Evolutionary conservation across 2,888 invertebrate species (phyloP), one percentile per base, ranked within the genome.

Genomic region (Fabriciana adippe): DNA sequence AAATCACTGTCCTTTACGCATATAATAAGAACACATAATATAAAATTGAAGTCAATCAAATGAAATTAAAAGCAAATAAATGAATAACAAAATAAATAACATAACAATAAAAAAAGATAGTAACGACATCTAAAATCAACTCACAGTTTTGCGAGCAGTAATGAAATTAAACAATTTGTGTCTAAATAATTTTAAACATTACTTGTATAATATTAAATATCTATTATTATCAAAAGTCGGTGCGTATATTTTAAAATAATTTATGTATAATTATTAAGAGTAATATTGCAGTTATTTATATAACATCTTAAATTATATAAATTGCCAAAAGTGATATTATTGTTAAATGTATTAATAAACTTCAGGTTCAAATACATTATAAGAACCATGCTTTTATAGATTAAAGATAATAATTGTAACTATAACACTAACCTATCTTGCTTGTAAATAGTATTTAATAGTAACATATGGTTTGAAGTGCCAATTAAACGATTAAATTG

Each of bases 321-420:
- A 71, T 67, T 70, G 74, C 76, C 75, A 78, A 83, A 87, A 84
- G 89, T 89, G 89, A 88, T 89, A 88, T 80, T 89, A 89, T 81
- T 77, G 71, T 61, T 88, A 85, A 66, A 54, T 31, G 21, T 54
- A 55, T 21, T 61, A 18, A 68, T 51, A 67, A 61, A 66, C 4
- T 31, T 64, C 51, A 61, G 60, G 26, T 67, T 64, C 64, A 64
- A 61, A 50, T 75, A 76, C 70, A 53, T 64, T 61, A 62, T 45
- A 26, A 41, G 35, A 41, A 11, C 35, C 35, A 41, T 41, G 35
- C 35, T 41, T 41, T 41, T 41, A 45, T 16, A 57, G 16, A 35
- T 35, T 45, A 11, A 41, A 57, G 41, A 16, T 4, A 35, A 18
- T 45, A 57, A 35, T 48, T 11, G n/a, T 50, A 48, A n/a, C 48